Conservation (phyloP, 2,797 vertebrate species). For the Podarcis siculus region DNA sequence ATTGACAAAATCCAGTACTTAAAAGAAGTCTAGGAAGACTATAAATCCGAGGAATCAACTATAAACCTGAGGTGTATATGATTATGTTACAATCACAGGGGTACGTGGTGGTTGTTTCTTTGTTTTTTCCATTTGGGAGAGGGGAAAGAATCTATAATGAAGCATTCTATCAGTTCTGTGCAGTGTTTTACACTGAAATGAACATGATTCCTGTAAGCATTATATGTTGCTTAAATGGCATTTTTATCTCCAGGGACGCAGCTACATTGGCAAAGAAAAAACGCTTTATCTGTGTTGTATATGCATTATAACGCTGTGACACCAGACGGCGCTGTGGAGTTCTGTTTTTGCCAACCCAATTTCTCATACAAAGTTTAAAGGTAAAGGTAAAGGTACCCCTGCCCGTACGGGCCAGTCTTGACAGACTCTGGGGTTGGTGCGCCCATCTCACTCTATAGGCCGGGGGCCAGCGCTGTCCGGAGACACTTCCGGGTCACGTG, state of each 20-base stretch:
- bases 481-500: too few relatives aligned
- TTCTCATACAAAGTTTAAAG: too few relatives aligned
- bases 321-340: too few relatives aligned
- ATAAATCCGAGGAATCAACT: not conserved
- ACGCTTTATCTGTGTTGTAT: too few relatives aligned
- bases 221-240: not conserved
- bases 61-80: not conserved
- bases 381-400: too few relatives aligned
- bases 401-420: too few relatives aligned
- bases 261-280: too few relatives aligned
- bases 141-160: not conserved
- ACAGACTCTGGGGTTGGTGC: too few relatives aligned
- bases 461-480: too few relatives aligned
- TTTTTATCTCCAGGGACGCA: not conserved
- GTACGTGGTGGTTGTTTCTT: not conserved
- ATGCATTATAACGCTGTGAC: too few relatives aligned
- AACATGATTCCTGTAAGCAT: not conserved
- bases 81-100: not conserved
- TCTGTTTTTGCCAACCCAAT: too few relatives aligned
- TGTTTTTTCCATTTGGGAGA: not conserved
- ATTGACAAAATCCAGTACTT: slow-evolving; percentile 14
- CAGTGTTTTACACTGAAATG: not conserved
- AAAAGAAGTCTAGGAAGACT: not conserved
- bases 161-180: not conserved
- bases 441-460: too few relatives aligned